Percentiles rank a stretch among this genome's conserved stretches.
Conservation (phyloP, 2,888 invertebrate genomes). For the Nemapogon koenigi region DNA sequence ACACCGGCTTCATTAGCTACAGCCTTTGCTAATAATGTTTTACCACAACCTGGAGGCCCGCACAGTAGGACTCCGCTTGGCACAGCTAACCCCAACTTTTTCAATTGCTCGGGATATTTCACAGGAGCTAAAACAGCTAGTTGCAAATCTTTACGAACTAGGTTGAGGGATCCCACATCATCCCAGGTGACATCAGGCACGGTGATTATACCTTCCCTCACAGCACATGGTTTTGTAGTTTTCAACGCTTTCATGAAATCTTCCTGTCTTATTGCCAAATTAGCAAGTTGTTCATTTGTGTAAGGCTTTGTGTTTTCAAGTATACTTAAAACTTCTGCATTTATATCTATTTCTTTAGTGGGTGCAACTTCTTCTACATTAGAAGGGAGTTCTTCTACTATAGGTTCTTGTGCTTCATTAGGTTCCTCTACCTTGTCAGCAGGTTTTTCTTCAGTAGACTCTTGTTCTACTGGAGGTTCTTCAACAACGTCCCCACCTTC, state of each 20-base stretch:
- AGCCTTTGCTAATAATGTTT: slow-evolving; percentile 97
- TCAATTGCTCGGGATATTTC: slow-evolving; percentile 81
- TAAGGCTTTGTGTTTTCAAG: slow-evolving; percentile 72
- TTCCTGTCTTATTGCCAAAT: slow-evolving; percentile 72
- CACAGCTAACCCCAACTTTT: slow-evolving; percentile 76
- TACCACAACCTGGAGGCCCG: slow-evolving; percentile 97
- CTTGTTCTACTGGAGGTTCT: slow-evolving; percentile 22
- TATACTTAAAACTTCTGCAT: slow-evolving; percentile 67
- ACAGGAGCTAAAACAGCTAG: slow-evolving; percentile 93
- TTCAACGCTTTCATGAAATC: slow-evolving; percentile 83
- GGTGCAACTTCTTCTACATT: slow-evolving; percentile 5
- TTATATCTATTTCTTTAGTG: slow-evolving; percentile 22
- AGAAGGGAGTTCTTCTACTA: background rate
- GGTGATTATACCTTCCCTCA: slow-evolving; percentile 96
- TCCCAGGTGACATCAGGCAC: slow-evolving; percentile 98
- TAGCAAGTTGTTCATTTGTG: slow-evolving; percentile 65
- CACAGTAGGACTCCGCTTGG: slow-evolving; percentile 93
- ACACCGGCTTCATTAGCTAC: slow-evolving; percentile 98
- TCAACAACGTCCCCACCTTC: slow-evolving; percentile 11
- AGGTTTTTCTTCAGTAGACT: background rate
- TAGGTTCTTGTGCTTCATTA: slow-evolving; percentile 20
- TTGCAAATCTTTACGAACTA: slow-evolving; percentile 89
- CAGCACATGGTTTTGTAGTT: slow-evolving; percentile 89
- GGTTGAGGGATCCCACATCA: slow-evolving; percentile 90
- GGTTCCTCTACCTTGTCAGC: slow-evolving; percentile 17